These are phyloP conservation scores for Paramormyrops hopkinsi DNA, from an alignment of 2,797 vertebrate species.

Conservation along the genomic window DNA sequence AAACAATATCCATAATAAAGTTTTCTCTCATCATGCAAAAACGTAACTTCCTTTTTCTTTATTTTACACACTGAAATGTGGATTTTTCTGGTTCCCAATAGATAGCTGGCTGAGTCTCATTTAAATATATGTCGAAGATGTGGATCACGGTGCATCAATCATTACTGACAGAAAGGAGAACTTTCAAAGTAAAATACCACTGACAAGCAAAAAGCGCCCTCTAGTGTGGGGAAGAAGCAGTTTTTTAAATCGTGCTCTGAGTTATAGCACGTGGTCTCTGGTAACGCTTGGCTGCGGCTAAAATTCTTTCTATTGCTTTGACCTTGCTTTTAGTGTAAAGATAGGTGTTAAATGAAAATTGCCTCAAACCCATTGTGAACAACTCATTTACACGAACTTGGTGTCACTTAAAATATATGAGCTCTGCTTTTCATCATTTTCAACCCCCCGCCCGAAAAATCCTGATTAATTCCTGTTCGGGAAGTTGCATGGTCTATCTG, in stretches of 20 bases:
- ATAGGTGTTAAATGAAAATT: neutral
- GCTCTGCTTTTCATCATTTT: neutral
- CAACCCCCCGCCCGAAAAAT: neutral
- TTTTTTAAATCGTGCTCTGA: neutral
- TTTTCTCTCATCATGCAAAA: neutral
- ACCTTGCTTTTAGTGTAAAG: neutral
- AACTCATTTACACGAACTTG: neutral
- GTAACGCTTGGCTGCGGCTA: neutral
- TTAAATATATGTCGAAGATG: neutral
- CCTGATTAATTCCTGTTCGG: neutral
- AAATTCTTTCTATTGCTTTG: neutral
- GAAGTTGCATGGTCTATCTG: neutral
- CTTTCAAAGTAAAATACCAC: neutral
- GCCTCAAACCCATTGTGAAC: neutral
- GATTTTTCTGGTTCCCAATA: neutral
- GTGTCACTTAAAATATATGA: neutral
- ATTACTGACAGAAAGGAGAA: neutral
- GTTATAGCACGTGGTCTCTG: neutral
- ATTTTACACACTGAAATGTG: neutral
- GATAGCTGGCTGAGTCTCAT: neutral
- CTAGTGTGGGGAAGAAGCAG: neutral
- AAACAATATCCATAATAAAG: neutral
- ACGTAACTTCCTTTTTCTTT: neutral
- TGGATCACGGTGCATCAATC: neutral
- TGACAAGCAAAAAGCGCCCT: neutral